Percentiles rank a stretch among this genome's conserved stretches.
Evolutionary conservation across 2,888 invertebrate genomes (phyloP).

Genomic region (Amphipoea oculea): DNA sequence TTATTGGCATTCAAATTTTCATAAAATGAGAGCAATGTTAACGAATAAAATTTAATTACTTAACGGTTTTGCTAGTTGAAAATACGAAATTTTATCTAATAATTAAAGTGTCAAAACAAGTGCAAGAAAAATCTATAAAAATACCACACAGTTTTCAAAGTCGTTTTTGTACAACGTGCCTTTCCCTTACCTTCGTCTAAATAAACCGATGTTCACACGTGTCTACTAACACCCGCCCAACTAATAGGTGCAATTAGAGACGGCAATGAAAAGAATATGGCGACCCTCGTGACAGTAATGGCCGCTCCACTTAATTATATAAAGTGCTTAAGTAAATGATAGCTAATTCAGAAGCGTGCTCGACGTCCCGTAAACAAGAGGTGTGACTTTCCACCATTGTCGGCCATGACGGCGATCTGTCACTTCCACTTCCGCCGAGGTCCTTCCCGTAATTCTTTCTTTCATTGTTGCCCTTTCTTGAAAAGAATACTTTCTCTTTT

Average conservation of each 20-base stretch:
- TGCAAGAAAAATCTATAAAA: not conserved
- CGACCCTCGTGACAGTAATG: slow-evolving; percentile 85
- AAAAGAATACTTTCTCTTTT: slow-evolving; percentile 87
- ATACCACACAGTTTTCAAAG: not conserved
- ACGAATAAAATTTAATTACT: accelerated
- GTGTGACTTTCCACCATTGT: slow-evolving; percentile 90
- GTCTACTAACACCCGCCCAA: slow-evolving; percentile 64
- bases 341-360: slow-evolving; percentile 85
- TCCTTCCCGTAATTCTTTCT: slow-evolving; percentile 83
- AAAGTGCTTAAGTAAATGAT: slow-evolving; percentile 90
- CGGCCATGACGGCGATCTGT: slow-evolving; percentile 83
- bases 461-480: slow-evolving; percentile 88
- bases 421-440: slow-evolving; percentile 87
- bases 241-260: slow-evolving; percentile 82
- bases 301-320: slow-evolving; percentile 88
- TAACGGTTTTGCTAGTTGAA: not conserved
- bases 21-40: not conserved
- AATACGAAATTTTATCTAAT: not conserved
- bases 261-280: slow-evolving; percentile 82
- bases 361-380: slow-evolving; percentile 88
- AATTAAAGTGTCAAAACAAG: not conserved
- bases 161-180: not conserved
- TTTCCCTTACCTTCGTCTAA: slow-evolving; percentile 39
- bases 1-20: too few species aligned
- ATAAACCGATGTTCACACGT: slow-evolving; percentile 58